These are phyloP conservation scores for Phoronis australis DNA, from an alignment of 2,888 invertebrate genomes.

Conservation along the genomic window DNA sequence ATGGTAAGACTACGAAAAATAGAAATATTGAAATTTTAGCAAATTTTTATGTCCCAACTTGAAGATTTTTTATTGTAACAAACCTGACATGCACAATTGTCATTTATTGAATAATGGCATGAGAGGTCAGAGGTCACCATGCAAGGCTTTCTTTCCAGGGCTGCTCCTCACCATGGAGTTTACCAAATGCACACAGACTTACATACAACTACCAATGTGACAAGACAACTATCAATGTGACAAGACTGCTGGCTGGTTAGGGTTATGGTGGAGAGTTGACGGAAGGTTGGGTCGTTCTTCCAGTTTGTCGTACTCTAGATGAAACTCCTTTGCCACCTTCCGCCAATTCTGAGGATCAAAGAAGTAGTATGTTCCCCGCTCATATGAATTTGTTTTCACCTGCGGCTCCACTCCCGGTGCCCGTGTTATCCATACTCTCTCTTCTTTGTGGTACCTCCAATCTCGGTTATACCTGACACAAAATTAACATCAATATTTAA, in stretches of 20 bases:
- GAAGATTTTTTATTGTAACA: too few relatives aligned
- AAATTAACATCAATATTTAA: too few relatives aligned
- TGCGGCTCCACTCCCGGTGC: constrained; percentile 90
- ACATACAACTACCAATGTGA: too few relatives aligned
- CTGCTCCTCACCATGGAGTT: too few relatives aligned
- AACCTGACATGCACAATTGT: too few relatives aligned
- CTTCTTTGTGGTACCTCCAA: constrained; percentile 99
- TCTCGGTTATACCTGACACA: constrained; percentile 86
- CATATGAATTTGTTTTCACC: constrained; percentile 93
- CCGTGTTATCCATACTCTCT: constrained; percentile 98
- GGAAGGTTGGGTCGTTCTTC: constrained; percentile 74
- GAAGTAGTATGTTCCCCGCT: constrained; percentile 98
- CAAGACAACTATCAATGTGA: not conserved
- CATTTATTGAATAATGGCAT: too few relatives aligned
- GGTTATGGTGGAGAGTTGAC: constrained; percentile 28
- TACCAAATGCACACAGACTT: too few relatives aligned
- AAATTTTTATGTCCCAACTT: too few relatives aligned
- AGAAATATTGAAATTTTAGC: too few relatives aligned
- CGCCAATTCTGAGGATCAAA: constrained; percentile 99
- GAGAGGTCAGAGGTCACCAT: too few relatives aligned
- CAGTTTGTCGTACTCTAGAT: constrained; percentile 97
- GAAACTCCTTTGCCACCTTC: constrained; percentile 97
- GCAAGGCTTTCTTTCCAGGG: too few relatives aligned
- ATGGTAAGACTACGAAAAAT: too few relatives aligned
- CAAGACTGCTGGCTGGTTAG: constrained; percentile 14